These are phyloP conservation scores for Tipula helvola DNA, from an alignment of 2,888 invertebrate genomes.

Conservation along the genomic window DNA sequence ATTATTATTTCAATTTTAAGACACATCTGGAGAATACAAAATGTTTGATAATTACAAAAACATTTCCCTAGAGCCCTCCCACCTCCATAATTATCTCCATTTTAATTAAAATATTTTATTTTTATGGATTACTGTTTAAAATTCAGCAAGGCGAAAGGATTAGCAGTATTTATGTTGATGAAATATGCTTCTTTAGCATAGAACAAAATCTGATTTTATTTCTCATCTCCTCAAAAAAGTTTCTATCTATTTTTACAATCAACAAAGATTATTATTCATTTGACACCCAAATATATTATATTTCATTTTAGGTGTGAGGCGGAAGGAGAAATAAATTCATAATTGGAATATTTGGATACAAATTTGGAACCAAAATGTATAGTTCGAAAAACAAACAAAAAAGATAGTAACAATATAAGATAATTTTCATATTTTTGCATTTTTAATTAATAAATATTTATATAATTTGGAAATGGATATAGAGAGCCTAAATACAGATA, in stretches of 20 bases:
- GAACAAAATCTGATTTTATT: background rate
- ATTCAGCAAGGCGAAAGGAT: background rate
- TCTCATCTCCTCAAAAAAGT: background rate
- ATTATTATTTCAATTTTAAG: background rate
- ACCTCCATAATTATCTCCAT: background rate
- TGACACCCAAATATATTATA: background rate
- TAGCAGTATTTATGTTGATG: background rate
- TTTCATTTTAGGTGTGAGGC: background rate
- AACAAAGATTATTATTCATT: background rate
- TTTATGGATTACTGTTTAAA: background rate
- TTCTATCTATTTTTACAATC: background rate
- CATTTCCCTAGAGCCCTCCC: background rate
- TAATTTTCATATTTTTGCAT: background rate
- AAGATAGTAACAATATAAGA: background rate
- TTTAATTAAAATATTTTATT: background rate
- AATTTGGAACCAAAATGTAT: background rate
- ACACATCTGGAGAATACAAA: background rate
- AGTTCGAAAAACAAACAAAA: background rate
- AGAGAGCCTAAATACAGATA: background rate
- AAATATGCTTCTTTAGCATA: background rate
- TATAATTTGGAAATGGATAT: background rate
- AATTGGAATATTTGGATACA: background rate
- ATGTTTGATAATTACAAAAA: background rate
- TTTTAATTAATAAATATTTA: background rate
- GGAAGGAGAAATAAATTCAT: background rate